phyloP scores from a whole-genome alignment of 2,888 invertebrate species.

The Ditylenchus weischeri region DNA sequence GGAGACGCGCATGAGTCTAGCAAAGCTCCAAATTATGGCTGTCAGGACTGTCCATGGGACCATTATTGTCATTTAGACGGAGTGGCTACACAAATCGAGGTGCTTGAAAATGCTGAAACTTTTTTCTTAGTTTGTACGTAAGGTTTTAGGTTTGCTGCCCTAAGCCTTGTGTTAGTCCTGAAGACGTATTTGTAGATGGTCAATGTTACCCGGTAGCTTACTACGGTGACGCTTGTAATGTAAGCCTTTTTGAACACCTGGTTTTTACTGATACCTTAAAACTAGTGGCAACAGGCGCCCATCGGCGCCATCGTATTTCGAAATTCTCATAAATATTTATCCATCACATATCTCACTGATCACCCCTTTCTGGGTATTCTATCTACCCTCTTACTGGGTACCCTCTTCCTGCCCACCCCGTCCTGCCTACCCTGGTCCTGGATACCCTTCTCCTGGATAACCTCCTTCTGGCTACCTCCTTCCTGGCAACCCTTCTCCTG shows the following conservation, averaged over 20 bases:
- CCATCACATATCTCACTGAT: no score
- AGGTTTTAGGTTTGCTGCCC: slow-evolving; percentile 52
- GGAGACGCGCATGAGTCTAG: slow-evolving; percentile 42
- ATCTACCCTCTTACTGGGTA: no score
- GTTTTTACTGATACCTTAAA: no score
- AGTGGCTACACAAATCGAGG: slow-evolving; percentile 47
- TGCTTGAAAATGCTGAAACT: slow-evolving; percentile 10
- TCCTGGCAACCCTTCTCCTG: no score
- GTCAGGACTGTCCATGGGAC: slow-evolving; percentile 45
- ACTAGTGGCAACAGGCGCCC: no score
- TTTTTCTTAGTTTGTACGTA: neutral
- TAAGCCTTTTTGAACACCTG: slow-evolving; percentile 13
- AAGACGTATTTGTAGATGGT: slow-evolving; percentile 53
- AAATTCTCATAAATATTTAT: no score
- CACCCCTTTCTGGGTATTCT: no score
- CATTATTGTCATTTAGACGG: slow-evolving; percentile 53
- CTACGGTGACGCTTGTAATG: slow-evolving; percentile 51
- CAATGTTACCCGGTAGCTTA: slow-evolving; percentile 51
- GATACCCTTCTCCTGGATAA: no score
- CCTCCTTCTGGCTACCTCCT: no score
- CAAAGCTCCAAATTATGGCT: slow-evolving; percentile 44
- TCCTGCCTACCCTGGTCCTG: no score
- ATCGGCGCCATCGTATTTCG: no score
- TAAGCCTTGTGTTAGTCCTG: slow-evolving; percentile 54
- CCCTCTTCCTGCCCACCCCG: no score